A percentile compares a stretch with the other conserved stretches of the same genome.
Evolutionary conservation across 1,140 invertebrate genomes (phyloP).

Genomic region (Bombyx mori): DNA sequence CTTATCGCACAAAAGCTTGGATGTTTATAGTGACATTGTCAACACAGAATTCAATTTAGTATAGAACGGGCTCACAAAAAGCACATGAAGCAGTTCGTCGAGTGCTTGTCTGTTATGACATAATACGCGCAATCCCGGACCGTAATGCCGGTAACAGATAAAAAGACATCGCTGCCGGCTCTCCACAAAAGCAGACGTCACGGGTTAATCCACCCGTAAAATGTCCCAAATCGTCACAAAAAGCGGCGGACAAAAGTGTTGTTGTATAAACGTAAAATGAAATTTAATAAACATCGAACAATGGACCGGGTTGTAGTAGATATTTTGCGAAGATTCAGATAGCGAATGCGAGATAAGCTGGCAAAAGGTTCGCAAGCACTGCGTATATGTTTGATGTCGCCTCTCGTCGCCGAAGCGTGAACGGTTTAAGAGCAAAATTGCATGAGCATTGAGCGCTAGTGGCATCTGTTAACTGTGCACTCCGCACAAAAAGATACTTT

Average conservation of each 20-base stretch:
- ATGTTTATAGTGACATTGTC: slow-evolving; percentile 62
- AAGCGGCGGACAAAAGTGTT: slow-evolving; percentile 66
- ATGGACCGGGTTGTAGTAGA: slow-evolving; percentile 49
- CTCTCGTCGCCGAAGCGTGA: slow-evolving; percentile 64
- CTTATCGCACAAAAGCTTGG: slow-evolving; percentile 49
- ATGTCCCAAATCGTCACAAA: slow-evolving; percentile 65
- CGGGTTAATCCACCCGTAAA: slow-evolving; percentile 62
- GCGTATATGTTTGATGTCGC: slow-evolving; percentile 67
- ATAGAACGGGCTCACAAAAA: slow-evolving; percentile 55
- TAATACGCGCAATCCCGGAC: slow-evolving; percentile 63
- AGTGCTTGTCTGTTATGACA: slow-evolving; percentile 66
- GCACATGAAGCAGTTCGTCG: slow-evolving; percentile 37
- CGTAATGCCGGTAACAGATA: slow-evolving; percentile 43
- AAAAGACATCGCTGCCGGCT: slow-evolving; percentile 54
- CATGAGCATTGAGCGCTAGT: slow-evolving; percentile 47
- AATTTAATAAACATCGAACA: slow-evolving; percentile 69
- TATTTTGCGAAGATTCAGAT: slow-evolving; percentile 60
- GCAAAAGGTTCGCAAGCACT: slow-evolving; percentile 61
- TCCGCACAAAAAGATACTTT: slow-evolving; percentile 60
- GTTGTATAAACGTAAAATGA: slow-evolving; percentile 69
- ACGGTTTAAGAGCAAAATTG: slow-evolving; percentile 64
- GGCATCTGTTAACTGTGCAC: slow-evolving; percentile 64
- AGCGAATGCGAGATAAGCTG: slow-evolving; percentile 67
- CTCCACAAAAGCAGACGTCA: slow-evolving; percentile 53
- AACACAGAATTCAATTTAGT: slow-evolving; percentile 64